phyloP scores from a whole-genome alignment of 2,797 vertebrate genomes.

The Manis pentadactyla region DNA sequence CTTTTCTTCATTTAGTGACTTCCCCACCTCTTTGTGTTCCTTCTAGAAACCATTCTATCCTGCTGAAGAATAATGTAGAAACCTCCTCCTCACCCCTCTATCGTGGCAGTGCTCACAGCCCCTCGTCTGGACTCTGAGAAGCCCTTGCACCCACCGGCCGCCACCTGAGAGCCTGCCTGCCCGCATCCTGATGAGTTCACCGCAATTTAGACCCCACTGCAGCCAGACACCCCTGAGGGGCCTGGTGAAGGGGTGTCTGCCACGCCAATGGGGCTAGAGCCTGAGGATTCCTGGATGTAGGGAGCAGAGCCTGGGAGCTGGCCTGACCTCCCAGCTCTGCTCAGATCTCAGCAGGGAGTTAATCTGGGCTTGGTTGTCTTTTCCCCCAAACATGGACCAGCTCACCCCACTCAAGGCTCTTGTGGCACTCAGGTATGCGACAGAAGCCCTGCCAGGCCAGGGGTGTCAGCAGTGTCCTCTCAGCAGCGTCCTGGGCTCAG shows the following conservation, averaged over 20 bases:
- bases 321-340: background rate
- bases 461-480: background rate
- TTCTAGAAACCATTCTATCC: background rate
- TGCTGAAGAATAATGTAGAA: background rate
- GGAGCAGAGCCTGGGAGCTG: background rate
- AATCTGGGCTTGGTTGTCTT: background rate
- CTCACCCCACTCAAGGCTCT: background rate
- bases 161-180: background rate
- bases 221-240: too few species aligned
- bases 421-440: background rate
- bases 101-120: background rate
- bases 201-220: background rate
- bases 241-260: too few species aligned
- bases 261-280: too few species aligned
- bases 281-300: too few species aligned
- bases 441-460: background rate
- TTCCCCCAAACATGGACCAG: background rate
- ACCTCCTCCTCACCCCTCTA: background rate
- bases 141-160: too few species aligned
- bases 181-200: too few species aligned
- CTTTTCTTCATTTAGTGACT: background rate
- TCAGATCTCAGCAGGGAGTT: background rate
- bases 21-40: background rate
- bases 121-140: background rate
- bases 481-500: background rate